A percentile compares a stretch with the other conserved stretches of the same genome.
phyloP scores from a whole-genome alignment of 2,888 invertebrate genomes.

The Torymus auratus region DNA sequence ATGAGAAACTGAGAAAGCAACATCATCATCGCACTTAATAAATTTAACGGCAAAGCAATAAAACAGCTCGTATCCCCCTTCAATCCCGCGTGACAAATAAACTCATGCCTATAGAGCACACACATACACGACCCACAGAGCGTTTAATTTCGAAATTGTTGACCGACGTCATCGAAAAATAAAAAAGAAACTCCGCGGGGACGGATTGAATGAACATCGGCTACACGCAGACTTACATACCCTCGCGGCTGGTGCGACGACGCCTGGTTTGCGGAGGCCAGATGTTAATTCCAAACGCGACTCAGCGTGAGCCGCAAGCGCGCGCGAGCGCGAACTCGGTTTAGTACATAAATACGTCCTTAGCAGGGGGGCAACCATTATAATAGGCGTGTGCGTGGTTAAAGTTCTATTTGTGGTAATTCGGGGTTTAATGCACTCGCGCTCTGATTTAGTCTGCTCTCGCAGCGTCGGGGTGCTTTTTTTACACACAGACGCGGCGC shows the following conservation, averaged over 20 bases:
- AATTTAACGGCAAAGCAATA: slow-evolving; percentile 9
- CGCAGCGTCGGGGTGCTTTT: slow-evolving; percentile 52
- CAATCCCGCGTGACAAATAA: slow-evolving; percentile 1
- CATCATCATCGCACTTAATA: slow-evolving; percentile 10
- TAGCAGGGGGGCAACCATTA: slow-evolving; percentile 75
- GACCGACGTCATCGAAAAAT: slow-evolving; percentile 41
- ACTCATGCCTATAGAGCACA: slow-evolving; percentile 1
- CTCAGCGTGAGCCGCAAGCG: slow-evolving; percentile 71
- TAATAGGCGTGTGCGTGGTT: slow-evolving; percentile 75
- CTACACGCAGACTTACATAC: neutral
- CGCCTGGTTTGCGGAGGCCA: slow-evolving; percentile 64
- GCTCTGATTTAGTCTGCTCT: slow-evolving; percentile 69
- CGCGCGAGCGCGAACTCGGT: slow-evolving; percentile 67
- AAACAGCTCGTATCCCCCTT: neutral
- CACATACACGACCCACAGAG: neutral
- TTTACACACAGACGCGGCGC: slow-evolving; percentile 9
- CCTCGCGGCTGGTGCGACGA: neutral
- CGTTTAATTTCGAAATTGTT: slow-evolving; percentile 36
- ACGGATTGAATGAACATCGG: slow-evolving; percentile 38
- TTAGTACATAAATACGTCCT: slow-evolving; percentile 76
- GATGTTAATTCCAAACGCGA: slow-evolving; percentile 72
- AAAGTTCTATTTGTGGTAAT: slow-evolving; percentile 77
- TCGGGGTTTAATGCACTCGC: slow-evolving; percentile 75
- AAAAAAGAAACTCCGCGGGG: slow-evolving; percentile 18
- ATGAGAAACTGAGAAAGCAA: neutral